Percentiles rank a stretch among this genome's conserved stretches.
These are phyloP conservation scores for Microtus pennsylvanicus DNA, from an alignment of 2,113 vertebrate genomes.

Conservation along the genomic window DNA sequence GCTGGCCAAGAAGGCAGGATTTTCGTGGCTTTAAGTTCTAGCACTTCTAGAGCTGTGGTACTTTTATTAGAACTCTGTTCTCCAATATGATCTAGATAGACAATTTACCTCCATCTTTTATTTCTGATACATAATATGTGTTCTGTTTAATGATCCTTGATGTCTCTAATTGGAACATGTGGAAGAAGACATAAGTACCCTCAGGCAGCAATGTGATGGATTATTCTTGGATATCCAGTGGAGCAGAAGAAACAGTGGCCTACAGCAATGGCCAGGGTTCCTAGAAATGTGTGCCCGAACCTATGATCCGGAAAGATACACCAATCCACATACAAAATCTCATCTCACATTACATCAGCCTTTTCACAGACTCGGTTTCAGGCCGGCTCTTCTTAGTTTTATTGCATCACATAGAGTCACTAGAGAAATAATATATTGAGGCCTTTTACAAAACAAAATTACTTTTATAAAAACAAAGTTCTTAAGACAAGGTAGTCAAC, in stretches of 20 bases:
- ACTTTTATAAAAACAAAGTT: neutral
- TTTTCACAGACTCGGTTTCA: neutral
- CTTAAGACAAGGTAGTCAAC: neutral
- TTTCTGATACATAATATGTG: no score
- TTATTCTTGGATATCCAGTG: neutral
- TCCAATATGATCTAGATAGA: no score
- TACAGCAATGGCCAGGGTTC: neutral
- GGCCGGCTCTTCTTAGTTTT: neutral
- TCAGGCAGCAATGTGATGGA: neutral
- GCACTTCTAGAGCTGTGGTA: no score
- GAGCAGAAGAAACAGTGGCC: neutral
- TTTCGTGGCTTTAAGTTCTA: no score
- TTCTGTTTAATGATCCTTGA: neutral
- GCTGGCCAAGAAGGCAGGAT: no score
- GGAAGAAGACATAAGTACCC: neutral
- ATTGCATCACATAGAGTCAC: neutral
- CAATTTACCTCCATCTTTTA: no score
- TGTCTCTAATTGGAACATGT: neutral
- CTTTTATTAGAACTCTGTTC: no score
- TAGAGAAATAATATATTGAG: neutral
- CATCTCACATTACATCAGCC: no score
- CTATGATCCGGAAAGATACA: neutral
- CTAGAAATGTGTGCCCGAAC: neutral
- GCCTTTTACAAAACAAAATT: neutral
- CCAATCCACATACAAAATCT: neutral